Evolutionary conservation across 2,797 vertebrate genomes (phyloP).

Genomic region (Hydrolagus colliei): DNA sequence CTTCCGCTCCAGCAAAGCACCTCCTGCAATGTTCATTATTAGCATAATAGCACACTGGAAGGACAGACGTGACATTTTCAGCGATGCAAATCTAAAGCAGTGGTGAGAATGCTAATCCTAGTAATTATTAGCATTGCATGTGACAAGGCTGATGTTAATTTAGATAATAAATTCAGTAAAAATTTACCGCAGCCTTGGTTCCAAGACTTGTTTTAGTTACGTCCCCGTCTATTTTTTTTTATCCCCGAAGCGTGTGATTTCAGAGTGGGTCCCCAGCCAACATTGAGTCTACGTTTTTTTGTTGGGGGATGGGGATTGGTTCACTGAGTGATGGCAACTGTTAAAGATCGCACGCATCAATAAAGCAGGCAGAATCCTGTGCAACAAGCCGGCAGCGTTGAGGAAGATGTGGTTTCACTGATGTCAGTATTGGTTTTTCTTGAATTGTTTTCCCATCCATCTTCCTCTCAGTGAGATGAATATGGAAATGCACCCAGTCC

Average conservation of each 20-base stretch:
- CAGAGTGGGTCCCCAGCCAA: no score
- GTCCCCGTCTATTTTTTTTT: not conserved
- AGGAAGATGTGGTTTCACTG: slow-evolving; percentile 1
- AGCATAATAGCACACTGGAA: slow-evolving; percentile 13
- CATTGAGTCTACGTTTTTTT: not conserved
- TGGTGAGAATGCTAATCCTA: slow-evolving; percentile 17
- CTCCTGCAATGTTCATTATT: not conserved
- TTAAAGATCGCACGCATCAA: not conserved
- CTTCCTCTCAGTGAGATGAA: slow-evolving; percentile 16
- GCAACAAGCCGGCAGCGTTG: not conserved
- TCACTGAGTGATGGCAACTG: not conserved
- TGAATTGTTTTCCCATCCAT: slow-evolving; percentile 14
- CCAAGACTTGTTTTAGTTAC: not conserved
- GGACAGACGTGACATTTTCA: slow-evolving; percentile 26
- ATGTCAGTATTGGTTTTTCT: not conserved
- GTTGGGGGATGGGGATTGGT: not conserved
- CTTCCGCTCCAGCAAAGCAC: not conserved
- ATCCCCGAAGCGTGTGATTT: not conserved
- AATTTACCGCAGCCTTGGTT: not conserved
- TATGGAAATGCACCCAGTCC: slow-evolving; percentile 13
- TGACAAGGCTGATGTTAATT: slow-evolving; percentile 28
- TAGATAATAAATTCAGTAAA: slow-evolving; percentile 6
- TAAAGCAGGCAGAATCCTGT: not conserved
- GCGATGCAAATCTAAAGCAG: slow-evolving; percentile 15
- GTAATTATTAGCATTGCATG: slow-evolving; percentile 5